Evolutionary conservation across 1,140 invertebrate genomes (phyloP).

Genomic region (fruit fly (Drosophila melanogaster)): Release_6_plus_ISO1_MT NT_033779.5:19378501-19379000

Average conservation of each 20-base stretch:
- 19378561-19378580: slow-evolving; percentile 77
- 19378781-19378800: slow-evolving; percentile 7
- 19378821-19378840: not conserved
- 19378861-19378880: slow-evolving; percentile 48
- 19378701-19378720: slow-evolving; percentile 3
- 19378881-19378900: slow-evolving; percentile 62
- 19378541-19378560: slow-evolving; percentile 61
- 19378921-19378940: slow-evolving; percentile 70
- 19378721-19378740: slow-evolving; percentile 30
- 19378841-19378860: slow-evolving; percentile 26
- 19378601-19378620: slow-evolving; percentile 25
- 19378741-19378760: slow-evolving; percentile 28
- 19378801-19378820: not conserved
- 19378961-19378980: slow-evolving; percentile 69
- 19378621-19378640: slow-evolving; percentile 31
- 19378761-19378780: slow-evolving; percentile 56
- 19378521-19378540: slow-evolving; percentile 13
- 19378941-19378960: slow-evolving; percentile 80
- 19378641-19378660: slow-evolving; percentile 77
- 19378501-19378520: slow-evolving; percentile 45
- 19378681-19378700: slow-evolving; percentile 9
- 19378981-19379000: slow-evolving; percentile 63
- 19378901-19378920: slow-evolving; percentile 77
- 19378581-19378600: slow-evolving; percentile 50
- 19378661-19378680: slow-evolving; percentile 17